These are phyloP conservation scores for Teleiodes luculella DNA, from an alignment of 2,888 invertebrate species.

Conservation along the genomic window DNA sequence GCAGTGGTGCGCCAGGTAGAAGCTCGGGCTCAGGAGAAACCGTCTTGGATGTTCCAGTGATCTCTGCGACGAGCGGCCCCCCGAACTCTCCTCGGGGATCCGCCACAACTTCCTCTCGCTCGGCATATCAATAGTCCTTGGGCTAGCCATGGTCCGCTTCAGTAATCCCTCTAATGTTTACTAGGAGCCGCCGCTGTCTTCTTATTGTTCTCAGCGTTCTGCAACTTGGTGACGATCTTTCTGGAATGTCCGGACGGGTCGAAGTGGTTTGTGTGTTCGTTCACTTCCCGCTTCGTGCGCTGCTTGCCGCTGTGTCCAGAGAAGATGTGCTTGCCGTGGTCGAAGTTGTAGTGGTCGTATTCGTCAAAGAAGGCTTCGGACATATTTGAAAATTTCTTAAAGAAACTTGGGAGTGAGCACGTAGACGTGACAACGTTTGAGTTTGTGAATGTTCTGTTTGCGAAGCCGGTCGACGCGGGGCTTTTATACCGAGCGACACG, in stretches of 20 bases:
- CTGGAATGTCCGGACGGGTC: conserved; percentile 96
- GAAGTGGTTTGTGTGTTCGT: conserved; percentile 92
- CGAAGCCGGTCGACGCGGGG: conserved; percentile 31
- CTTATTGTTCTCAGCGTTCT: conserved; percentile 90
- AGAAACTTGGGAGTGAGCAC: conserved; percentile 38
- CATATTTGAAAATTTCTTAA: conserved; percentile 77
- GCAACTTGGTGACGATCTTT: conserved; percentile 91
- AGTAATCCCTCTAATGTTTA: conserved; percentile 49
- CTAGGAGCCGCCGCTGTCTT: conserved; percentile 67
- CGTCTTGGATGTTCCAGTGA: conserved; percentile 69
- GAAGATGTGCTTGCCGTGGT: conserved; percentile 93
- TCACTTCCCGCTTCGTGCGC: conserved; percentile 92
- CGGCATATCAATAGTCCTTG: conserved; percentile 63
- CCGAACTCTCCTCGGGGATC: conserved; percentile 61
- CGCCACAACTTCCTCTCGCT: conserved; percentile 68
- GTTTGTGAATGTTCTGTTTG: conserved; percentile 53
- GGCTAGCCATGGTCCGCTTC: conserved; percentile 59
- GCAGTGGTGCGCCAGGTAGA: conserved; percentile 54
- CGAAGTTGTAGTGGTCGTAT: conserved; percentile 96
- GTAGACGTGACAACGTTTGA: conserved; percentile 43
- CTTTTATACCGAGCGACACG: conserved; percentile 64
- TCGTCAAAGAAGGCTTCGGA: conserved; percentile 92
- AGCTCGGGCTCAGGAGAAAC: conserved; percentile 59
- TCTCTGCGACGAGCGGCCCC: conserved; percentile 58
- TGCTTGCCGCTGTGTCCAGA: conserved; percentile 94